These are phyloP conservation scores for Scaptomyza hsui DNA, from an alignment of 1,140 invertebrate genomes.

Conservation along the genomic window DNA sequence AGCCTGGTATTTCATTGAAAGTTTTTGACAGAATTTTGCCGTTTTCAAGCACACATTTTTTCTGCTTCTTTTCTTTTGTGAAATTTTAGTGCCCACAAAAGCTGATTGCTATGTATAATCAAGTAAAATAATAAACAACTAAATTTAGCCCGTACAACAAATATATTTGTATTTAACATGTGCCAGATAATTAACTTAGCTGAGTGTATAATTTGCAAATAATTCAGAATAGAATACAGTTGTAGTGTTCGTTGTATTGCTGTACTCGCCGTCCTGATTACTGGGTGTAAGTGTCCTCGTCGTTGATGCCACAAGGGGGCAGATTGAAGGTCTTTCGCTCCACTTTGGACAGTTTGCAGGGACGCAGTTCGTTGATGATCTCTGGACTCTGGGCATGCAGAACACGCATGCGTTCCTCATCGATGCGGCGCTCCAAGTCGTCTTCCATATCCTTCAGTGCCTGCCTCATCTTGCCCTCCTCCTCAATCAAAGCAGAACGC, in stretches of 20 bases:
- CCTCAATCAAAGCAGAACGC: conserved; percentile 27
- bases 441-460: conserved; percentile 36
- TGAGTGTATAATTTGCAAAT: neutral
- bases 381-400: conserved; percentile 35
- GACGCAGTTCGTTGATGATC: conserved; percentile 41
- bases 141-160: too few relatives aligned
- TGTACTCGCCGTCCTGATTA: neutral
- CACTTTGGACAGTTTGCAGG: conserved; percentile 21
- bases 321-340: conserved; percentile 48
- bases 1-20: too few relatives aligned
- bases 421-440: conserved; percentile 34
- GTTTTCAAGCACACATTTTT: too few relatives aligned
- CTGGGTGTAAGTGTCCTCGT: conserved; percentile 11
- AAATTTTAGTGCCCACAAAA: too few relatives aligned
- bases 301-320: neutral
- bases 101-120: too few relatives aligned
- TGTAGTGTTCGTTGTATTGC: neutral
- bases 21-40: too few relatives aligned
- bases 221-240: too few relatives aligned
- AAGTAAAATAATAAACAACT: too few relatives aligned
- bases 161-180: too few relatives aligned
- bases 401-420: conserved; percentile 56
- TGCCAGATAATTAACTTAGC: neutral
- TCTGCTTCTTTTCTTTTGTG: too few relatives aligned
- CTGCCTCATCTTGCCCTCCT: conserved; percentile 28